Evolutionary conservation across 2,113 vertebrate genomes (phyloP).

Genomic region (Tauraco erythrolophus): DNA sequence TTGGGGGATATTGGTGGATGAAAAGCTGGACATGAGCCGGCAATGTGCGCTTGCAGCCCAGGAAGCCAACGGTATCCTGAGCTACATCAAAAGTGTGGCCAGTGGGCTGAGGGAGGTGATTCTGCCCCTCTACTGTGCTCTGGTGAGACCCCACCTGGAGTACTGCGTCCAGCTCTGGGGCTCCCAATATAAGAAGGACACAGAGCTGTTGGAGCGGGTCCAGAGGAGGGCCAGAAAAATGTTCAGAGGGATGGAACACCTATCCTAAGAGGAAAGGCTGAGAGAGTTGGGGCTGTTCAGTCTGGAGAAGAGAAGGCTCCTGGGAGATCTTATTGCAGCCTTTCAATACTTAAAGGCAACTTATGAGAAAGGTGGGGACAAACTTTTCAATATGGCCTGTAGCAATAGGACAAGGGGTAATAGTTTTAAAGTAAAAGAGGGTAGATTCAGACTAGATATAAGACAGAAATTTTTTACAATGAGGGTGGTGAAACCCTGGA

Average conservation of each 20-base stretch:
- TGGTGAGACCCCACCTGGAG: background rate
- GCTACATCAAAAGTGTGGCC: background rate
- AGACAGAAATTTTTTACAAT: background rate
- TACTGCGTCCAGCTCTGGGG: background rate
- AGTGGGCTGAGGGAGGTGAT: background rate
- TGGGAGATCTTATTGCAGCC: background rate
- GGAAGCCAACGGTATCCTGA: background rate
- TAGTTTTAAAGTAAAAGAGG: background rate
- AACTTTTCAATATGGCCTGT: background rate
- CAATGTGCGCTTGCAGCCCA: accelerated
- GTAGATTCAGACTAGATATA: background rate
- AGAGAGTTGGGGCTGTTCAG: background rate
- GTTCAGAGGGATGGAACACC: background rate
- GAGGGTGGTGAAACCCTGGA: background rate
- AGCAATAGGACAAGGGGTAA: no score
- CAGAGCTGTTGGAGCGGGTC: background rate
- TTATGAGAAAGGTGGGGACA: background rate
- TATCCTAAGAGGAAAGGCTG: background rate
- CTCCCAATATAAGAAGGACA: background rate
- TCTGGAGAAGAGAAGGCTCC: background rate
- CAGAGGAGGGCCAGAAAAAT: background rate
- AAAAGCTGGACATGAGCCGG: background rate
- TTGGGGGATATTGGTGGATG: background rate
- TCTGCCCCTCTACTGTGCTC: background rate
- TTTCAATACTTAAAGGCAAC: background rate